Conservation (phyloP, 2,888 invertebrate species). For the Lasioglossum calceatum region DNA sequence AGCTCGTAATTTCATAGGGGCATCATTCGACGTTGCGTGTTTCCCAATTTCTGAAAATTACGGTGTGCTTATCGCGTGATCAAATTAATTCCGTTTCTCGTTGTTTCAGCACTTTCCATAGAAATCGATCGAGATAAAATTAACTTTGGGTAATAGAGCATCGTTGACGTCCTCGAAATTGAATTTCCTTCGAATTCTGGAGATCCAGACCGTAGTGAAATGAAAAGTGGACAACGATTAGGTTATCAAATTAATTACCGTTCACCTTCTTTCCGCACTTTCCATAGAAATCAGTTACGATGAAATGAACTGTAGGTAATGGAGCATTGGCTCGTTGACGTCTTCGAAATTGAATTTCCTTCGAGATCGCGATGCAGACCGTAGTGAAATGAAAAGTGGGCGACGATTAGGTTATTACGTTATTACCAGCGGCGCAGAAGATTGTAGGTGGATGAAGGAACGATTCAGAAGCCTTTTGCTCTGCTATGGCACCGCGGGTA, state of each 20-base stretch:
- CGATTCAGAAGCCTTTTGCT: slow-evolving; percentile 16
- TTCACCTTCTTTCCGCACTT: background rate
- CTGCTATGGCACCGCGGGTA: slow-evolving; percentile 34
- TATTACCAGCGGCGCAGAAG: slow-evolving; percentile 37
- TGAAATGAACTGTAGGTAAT: background rate
- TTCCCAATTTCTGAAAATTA: background rate
- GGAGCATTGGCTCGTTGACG: background rate
- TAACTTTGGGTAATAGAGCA: background rate
- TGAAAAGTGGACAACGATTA: slow-evolving; percentile 41
- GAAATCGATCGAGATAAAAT: background rate
- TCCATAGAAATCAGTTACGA: background rate
- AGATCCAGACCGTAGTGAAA: background rate
- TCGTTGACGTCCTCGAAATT: background rate
- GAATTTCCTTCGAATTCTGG: background rate
- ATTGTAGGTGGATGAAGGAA: slow-evolving; percentile 31
- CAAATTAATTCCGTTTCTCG: background rate
- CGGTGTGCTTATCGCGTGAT: background rate
- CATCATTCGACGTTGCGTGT: background rate
- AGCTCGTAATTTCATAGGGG: background rate
- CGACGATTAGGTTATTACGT: slow-evolving; percentile 48
- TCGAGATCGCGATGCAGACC: background rate
- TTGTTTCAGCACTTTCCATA: background rate
- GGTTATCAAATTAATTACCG: slow-evolving; percentile 15
- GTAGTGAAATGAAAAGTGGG: slow-evolving; percentile 33
- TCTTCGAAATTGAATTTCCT: background rate